A percentile compares a stretch with the other conserved stretches of the same genome.
Evolutionary conservation across 2,797 vertebrate species (phyloP).

Genomic region (Catharus ustulatus): DNA sequence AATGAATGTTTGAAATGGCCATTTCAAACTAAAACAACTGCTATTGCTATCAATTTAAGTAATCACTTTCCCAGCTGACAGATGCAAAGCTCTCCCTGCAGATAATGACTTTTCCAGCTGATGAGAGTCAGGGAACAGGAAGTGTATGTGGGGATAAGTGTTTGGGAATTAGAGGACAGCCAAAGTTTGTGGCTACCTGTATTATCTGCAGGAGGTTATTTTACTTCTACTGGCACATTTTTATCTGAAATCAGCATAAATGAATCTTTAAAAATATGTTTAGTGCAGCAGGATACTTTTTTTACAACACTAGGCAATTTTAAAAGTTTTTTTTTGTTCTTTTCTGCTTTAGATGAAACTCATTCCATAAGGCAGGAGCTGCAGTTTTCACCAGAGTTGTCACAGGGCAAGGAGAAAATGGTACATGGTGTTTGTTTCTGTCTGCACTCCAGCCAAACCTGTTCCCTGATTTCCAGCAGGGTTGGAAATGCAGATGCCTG

Average conservation of each 20-base stretch:
- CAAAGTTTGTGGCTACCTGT: slow-evolving; percentile 72
- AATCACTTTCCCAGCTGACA: slow-evolving; percentile 74
- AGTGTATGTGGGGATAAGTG: slow-evolving; percentile 68
- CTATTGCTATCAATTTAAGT: slow-evolving; percentile 72
- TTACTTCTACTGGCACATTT: background rate
- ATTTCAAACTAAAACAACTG: slow-evolving; percentile 67
- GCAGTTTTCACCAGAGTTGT: slow-evolving; percentile 15
- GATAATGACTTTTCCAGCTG: slow-evolving; percentile 73
- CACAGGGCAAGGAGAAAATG: slow-evolving; percentile 24
- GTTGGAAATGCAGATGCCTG: background rate
- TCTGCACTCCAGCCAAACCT: slow-evolving; percentile 11
- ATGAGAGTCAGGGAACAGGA: slow-evolving; percentile 65
- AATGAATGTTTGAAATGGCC: background rate
- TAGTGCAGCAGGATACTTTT: background rate
- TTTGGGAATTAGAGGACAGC: slow-evolving; percentile 67
- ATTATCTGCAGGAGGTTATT: slow-evolving; percentile 39
- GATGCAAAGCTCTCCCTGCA: slow-evolving; percentile 67
- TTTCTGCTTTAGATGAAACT: background rate
- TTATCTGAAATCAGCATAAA: slow-evolving; percentile 12
- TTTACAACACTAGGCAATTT: background rate
- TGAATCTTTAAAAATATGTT: background rate
- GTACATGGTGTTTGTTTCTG: background rate
- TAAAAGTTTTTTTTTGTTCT: background rate
- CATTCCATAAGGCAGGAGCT: background rate
- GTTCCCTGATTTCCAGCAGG: background rate